A percentile compares a stretch with the other conserved stretches of the same genome.
phyloP scores from a whole-genome alignment of 2,797 vertebrate species.

The Cynopterus sphinx region DNA sequence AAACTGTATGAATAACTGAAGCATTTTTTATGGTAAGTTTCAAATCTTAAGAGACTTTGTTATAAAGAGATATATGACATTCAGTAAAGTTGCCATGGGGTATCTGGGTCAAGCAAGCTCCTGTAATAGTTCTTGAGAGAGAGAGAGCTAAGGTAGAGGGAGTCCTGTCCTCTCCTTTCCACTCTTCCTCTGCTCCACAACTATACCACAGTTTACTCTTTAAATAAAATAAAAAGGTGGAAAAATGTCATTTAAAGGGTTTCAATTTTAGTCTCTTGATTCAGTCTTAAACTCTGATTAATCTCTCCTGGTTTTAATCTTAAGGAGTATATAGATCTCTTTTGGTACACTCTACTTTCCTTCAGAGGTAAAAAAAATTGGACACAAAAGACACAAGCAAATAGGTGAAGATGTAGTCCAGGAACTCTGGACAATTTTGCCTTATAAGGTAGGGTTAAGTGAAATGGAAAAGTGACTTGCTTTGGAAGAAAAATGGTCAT shows the following conservation, averaged over 20 bases:
- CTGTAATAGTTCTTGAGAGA: neutral
- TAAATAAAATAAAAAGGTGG: neutral
- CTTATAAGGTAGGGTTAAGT: neutral
- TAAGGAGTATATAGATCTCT: neutral
- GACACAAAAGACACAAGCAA: neutral
- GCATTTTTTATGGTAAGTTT: neutral
- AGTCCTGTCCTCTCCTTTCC: neutral
- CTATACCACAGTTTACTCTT: neutral
- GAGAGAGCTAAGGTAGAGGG: too few species aligned
- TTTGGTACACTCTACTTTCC: neutral
- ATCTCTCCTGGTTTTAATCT: neutral
- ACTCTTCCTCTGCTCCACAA: neutral
- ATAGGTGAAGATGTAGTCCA: neutral
- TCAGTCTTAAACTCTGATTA: constrained; percentile 31
- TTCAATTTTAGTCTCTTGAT: constrained; percentile 26
- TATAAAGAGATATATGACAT: neutral
- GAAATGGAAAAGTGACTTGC: neutral
- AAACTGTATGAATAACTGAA: neutral
- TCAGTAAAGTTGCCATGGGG: neutral
- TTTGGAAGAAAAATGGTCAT: neutral
- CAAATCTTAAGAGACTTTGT: neutral
- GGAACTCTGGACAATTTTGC: neutral
- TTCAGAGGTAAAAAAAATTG: neutral
- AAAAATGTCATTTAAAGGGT: neutral
- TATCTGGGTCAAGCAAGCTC: neutral